Conservation (phyloP, 2,113 vertebrate genomes). For the Thalassarche chlororhynchos region DNA sequence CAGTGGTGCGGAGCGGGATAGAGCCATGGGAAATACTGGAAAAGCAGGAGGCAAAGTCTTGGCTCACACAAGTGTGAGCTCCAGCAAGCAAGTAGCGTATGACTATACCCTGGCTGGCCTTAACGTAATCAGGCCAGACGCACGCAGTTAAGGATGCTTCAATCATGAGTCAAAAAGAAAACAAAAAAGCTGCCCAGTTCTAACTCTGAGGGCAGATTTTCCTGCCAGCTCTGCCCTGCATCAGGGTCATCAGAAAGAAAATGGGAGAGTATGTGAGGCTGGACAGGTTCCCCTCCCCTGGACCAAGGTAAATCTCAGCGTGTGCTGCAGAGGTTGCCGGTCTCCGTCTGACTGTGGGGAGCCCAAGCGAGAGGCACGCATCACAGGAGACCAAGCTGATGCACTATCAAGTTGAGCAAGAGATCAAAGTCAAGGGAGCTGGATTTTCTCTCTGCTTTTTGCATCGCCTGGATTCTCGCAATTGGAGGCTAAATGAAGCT, state of each 20-base stretch:
- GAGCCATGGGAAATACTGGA: not conserved
- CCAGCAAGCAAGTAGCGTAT: not conserved
- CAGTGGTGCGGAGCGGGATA: not conserved
- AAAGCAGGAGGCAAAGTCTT: not conserved
- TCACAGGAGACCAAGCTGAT: not conserved
- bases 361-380: not conserved
- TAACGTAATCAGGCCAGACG: not conserved
- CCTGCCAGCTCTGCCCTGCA: not conserved
- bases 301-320: not conserved
- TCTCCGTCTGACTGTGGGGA: rapidly evolving
- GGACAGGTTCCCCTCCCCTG: not conserved
- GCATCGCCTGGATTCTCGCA: not conserved
- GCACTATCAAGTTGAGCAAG: not conserved
- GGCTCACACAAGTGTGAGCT: not conserved
- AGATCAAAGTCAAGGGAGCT: constrained; percentile 27
- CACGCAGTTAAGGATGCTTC: not conserved
- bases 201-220: not conserved
- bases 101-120: not conserved
- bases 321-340: rapidly evolving
- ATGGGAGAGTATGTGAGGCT: not conserved
- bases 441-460: not conserved
- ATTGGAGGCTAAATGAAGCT: not conserved
- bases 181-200: not conserved
- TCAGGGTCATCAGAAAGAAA: not conserved
- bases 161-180: not conserved